These are phyloP conservation scores for Gambusia holbrooki DNA, from an alignment of 2,113 vertebrate species.

Conservation along the genomic window DNA sequence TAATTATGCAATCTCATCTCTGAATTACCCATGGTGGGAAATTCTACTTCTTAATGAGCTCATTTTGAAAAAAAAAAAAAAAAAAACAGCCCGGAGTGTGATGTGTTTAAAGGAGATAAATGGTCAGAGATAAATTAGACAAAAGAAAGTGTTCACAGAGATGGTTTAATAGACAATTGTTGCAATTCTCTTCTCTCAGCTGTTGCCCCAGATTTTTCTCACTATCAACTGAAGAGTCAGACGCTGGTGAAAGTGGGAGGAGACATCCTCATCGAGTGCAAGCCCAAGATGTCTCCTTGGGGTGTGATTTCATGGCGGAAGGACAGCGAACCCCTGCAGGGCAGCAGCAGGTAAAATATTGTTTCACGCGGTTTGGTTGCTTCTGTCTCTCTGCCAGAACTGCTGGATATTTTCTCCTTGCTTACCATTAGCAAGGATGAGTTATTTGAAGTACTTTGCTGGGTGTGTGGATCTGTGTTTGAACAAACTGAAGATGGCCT, in stretches of 20 bases:
- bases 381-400: not conserved
- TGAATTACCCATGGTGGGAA: not conserved
- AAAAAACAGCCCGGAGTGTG: not conserved
- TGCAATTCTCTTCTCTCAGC: slow-evolving; percentile 78
- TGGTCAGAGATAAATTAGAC: not conserved
- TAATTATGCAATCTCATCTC: slow-evolving; percentile 7
- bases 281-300: slow-evolving; percentile 94
- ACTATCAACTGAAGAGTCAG: slow-evolving; percentile 86
- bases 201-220: slow-evolving; percentile 92
- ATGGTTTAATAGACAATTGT: slow-evolving; percentile 17
- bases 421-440: not conserved
- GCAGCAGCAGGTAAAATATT: slow-evolving; percentile 87
- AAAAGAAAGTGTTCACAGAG: slow-evolving; percentile 21
- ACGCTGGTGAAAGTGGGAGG: slow-evolving; percentile 92
- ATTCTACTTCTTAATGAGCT: not conserved
- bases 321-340: slow-evolving; percentile 85
- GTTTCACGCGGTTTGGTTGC: slow-evolving; percentile 9
- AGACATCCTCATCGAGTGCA: slow-evolving; percentile 92
- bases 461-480: too few species aligned
- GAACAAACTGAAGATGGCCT: too few species aligned
- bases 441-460: too few species aligned
- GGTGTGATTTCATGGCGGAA: slow-evolving; percentile 93
- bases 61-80: slow-evolving; percentile 2
- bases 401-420: not conserved
- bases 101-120: slow-evolving; percentile 12